Evolutionary conservation across 1,140 invertebrate genomes (phyloP).

Genomic region (Drosophila pectinifera): DNA sequence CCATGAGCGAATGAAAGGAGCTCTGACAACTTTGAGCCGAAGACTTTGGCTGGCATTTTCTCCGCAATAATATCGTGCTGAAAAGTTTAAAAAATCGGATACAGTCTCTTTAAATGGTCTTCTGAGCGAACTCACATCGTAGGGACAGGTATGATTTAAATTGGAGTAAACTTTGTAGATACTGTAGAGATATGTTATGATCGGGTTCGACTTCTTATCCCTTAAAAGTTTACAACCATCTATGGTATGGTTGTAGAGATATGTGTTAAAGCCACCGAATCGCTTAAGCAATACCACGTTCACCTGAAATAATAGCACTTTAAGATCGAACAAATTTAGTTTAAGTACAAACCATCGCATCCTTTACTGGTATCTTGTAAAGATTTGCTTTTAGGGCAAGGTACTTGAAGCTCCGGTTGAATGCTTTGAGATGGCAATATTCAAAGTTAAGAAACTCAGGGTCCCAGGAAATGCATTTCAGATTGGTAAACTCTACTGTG

Average conservation of each 20-base stretch:
- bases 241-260: not conserved
- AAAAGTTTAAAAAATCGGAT: not conserved
- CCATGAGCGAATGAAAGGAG: not conserved
- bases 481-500: constrained; percentile 4
- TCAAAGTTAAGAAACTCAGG: constrained; percentile 13
- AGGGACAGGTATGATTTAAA: constrained; percentile 1
- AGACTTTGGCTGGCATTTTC: constrained; percentile 1
- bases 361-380: not conserved
- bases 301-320: not conserved
- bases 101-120: too few species aligned
- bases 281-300: not conserved
- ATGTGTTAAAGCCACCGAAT: not conserved
- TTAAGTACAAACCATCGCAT: not conserved
- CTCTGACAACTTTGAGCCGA: not conserved
- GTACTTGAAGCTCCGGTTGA: constrained; percentile 5
- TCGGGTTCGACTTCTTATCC: not conserved
- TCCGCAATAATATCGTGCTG: constrained; percentile 2
- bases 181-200: not conserved
- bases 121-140: not conserved
- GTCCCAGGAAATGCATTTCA: constrained; percentile 6
- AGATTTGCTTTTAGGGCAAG: constrained; percentile 2
- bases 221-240: not conserved
- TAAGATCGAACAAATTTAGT: not conserved
- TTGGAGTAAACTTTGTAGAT: not conserved
- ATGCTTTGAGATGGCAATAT: constrained; percentile 16